These are phyloP conservation scores for Diploscapter pachys DNA, from an alignment of 1,140 invertebrate species.

Conservation along the genomic window DNA sequence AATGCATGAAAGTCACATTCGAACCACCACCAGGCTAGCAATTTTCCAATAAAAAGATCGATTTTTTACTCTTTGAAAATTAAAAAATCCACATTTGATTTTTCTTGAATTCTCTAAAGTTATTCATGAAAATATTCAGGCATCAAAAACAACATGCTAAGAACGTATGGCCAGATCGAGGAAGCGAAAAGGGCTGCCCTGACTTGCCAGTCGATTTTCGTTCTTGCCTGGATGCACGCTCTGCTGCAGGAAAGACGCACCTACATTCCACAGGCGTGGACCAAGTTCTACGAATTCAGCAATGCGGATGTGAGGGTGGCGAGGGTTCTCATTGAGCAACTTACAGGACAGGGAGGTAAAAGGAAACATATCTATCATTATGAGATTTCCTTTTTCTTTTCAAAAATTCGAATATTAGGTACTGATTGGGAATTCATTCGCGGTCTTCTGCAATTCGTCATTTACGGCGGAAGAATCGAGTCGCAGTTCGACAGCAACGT, in stretches of 20 bases:
- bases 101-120: constrained; percentile 6
- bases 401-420: constrained; percentile 38
- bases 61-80: no score
- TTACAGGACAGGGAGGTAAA: constrained; percentile 60
- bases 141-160: constrained; percentile 62
- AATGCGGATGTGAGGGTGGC: constrained; percentile 77
- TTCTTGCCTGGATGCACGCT: constrained; percentile 78
- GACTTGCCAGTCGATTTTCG: constrained; percentile 65
- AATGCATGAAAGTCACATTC: constrained; percentile 78
- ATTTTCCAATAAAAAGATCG: no score
- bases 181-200: constrained; percentile 11
- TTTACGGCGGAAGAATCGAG: constrained; percentile 84
- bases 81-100: neutral
- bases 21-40: constrained; percentile 71
- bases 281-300: constrained; percentile 84
- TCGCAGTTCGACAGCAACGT: constrained; percentile 75
- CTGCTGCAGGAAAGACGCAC: constrained; percentile 80
- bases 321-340: constrained; percentile 68
- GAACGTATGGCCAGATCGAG: constrained; percentile 60
- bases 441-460: constrained; percentile 75
- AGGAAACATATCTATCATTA: no score
- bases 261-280: constrained; percentile 82
- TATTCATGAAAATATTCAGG: constrained; percentile 24
- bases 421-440: constrained; percentile 75
- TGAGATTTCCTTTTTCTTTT: constrained; percentile 55